phyloP scores from a whole-genome alignment of 2,797 vertebrate species.

The Aldrovandia affinis region DNA sequence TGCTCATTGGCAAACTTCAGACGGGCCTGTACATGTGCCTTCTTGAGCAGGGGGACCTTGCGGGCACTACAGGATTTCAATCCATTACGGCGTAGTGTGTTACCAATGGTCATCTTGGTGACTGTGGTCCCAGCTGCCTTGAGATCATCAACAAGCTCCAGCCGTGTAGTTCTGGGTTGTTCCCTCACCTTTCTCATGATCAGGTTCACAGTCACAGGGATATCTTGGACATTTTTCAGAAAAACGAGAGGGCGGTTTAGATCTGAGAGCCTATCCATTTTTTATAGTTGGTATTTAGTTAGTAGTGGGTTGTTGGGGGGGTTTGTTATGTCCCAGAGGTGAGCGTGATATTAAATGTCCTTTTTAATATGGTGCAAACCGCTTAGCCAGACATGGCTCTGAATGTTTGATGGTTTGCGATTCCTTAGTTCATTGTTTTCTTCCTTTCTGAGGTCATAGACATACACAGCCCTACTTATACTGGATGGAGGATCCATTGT shows the following conservation, averaged over 20 bases:
- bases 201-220: neutral
- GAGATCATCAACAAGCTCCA: too few relatives aligned
- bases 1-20: too few relatives aligned
- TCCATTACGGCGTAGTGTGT: too few relatives aligned
- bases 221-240: conserved; percentile 30
- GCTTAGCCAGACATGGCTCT: conserved; percentile 26
- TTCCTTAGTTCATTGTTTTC: neutral
- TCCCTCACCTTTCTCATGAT: too few relatives aligned
- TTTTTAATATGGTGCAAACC: conserved; percentile 9
- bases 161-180: too few relatives aligned
- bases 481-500: too few relatives aligned
- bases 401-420: neutral
- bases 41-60: too few relatives aligned
- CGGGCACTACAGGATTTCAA: too few relatives aligned
- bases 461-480: neutral
- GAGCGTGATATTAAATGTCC: conserved; percentile 42
- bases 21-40: too few relatives aligned
- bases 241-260: conserved; percentile 48
- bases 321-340: conserved; percentile 32
- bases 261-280: conserved; percentile 57
- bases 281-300: conserved; percentile 68
- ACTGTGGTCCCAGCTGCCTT: too few relatives aligned
- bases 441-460: neutral
- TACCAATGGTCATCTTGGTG: too few relatives aligned
- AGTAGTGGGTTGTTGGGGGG: conserved; percentile 44